Base-by-base conservation (phyloP, 2,797 vertebrate species). In the Monodelphis domestica region DNA sequence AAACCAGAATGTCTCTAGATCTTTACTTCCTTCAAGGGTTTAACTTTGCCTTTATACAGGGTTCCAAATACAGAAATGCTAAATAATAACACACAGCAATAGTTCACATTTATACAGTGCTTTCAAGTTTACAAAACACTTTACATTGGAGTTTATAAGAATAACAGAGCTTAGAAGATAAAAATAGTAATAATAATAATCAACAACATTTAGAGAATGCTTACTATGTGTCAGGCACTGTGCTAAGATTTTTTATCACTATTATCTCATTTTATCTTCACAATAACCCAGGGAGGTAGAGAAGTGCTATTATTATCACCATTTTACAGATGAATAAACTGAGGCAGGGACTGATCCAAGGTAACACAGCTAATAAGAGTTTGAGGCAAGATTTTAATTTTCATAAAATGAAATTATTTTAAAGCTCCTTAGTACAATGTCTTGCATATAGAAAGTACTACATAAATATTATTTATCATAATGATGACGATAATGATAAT, bases 1-100 rank as follows among this genome's bases (percentile, higher is more conserved):
- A 94, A 93, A 89, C 17, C 57, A 94, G 53, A 93, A 95, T 93
- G 52, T 54, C 38, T 95, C 54, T 89, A 55, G 55, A 30, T 90
- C 28, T 88, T 91, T 55, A 90, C 45, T 38, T 51, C 38, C 53
- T 89, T 90, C 45, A 78, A 91, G 30, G 7, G 28, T n/a, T 94
- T 87, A 93, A 91, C 89, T 87, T 95, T 90, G 4, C 90, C 57
- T 57, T 91, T 24, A 88, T 90, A 89, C 88, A 89, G 89, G 9
- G 88, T 90, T 54, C 88, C 89, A 84, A 90, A 78, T 17, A 11
- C 52, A 70, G 33, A 70, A 70, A 15, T n/a, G 10, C 30, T 59
- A 70, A 70, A 70, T n/a, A 6, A 70, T 5, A 70, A n/a, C 57
- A 3, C 12, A 26, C 21, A 55, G 26, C 54, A 55, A 55, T 55